A percentile compares a stretch with the other conserved stretches of the same genome.
Conservation (phyloP, 2,888 invertebrate genomes). For the Drosophila infuscata region DNA sequence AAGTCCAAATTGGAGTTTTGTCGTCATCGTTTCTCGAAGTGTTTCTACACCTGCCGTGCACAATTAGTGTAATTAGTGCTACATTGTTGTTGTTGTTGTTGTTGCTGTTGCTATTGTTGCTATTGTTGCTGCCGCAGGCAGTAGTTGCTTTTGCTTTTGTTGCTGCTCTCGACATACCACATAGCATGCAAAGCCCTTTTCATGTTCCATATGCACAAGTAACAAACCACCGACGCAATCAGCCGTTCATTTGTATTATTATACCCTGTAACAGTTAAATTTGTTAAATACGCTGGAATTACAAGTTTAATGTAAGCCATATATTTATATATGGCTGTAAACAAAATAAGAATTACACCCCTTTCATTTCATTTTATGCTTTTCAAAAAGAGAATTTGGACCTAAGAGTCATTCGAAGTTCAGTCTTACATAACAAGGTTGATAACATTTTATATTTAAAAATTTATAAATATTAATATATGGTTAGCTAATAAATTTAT, state of each 20-base stretch:
- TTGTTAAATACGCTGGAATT: background rate
- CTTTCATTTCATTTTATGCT: background rate
- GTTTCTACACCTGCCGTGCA: constrained; percentile 66
- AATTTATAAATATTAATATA: background rate
- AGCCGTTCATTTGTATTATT: constrained; percentile 56
- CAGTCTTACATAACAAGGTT: background rate
- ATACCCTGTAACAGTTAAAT: constrained; percentile 15
- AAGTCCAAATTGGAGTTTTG: constrained; percentile 74
- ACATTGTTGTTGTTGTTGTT: constrained; percentile 46
- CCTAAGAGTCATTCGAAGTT: background rate
- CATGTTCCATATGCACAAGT: constrained; percentile 58
- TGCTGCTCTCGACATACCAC: constrained; percentile 22
- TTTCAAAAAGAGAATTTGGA: background rate
- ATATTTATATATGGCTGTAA: background rate
- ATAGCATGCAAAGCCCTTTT: constrained; percentile 73
- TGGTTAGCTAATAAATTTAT: background rate
- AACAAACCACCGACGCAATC: constrained; percentile 65
- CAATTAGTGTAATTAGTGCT: constrained; percentile 76
- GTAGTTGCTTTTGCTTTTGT: constrained; percentile 29
- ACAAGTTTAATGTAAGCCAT: background rate
- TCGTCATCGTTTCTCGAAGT: constrained; percentile 73
- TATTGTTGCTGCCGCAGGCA: constrained; percentile 13
- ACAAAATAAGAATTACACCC: background rate
- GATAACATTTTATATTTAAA: background rate
- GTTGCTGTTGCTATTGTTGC: constrained; percentile 15